These are phyloP conservation scores for Scaptomyza polygonia DNA, from an alignment of 2,888 invertebrate species.

Conservation along the genomic window DNA sequence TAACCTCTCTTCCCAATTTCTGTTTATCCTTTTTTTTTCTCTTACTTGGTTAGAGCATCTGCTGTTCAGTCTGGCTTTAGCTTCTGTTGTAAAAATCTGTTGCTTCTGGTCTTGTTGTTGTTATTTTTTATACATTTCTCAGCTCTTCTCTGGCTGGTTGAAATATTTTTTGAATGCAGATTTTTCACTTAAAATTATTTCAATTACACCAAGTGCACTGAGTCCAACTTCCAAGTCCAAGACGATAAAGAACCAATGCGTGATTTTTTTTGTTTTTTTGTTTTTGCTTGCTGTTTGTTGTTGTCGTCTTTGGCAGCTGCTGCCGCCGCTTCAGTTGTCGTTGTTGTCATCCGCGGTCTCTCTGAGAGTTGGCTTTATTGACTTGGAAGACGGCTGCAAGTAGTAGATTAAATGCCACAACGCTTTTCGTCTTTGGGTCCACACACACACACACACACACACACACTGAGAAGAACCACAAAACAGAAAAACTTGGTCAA, in stretches of 20 bases:
- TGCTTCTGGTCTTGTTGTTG: conserved; percentile 25
- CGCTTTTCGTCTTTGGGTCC: conserved; percentile 45
- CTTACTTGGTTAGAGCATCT: conserved; percentile 36
- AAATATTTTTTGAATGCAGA: conserved; percentile 78
- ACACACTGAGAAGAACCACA: conserved; percentile 54
- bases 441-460: not conserved
- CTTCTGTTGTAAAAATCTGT: not conserved
- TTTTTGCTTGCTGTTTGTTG: conserved; percentile 20
- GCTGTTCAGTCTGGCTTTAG: not conserved
- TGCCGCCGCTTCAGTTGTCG: conserved; percentile 56
- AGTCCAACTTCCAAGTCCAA: conserved; percentile 25
- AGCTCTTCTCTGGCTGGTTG: conserved; percentile 50
- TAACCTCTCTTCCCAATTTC: too few species aligned
- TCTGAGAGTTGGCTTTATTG: conserved; percentile 13
- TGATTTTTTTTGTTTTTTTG: conserved; percentile 19
- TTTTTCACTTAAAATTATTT: conserved; percentile 79
- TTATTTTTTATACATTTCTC: conserved; percentile 43
- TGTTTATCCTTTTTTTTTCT: not conserved
- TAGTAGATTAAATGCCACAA: conserved; percentile 78
- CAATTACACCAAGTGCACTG: conserved; percentile 73
- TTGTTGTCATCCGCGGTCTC: conserved; percentile 31
- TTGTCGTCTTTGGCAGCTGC: conserved; percentile 62
- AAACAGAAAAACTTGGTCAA: conserved; percentile 81
- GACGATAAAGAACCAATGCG: conserved; percentile 16
- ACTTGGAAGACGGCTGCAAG: conserved; percentile 57